These are phyloP conservation scores for Mormyrus lacerda DNA, from an alignment of 2,113 vertebrate genomes.

Conservation along the genomic window DNA sequence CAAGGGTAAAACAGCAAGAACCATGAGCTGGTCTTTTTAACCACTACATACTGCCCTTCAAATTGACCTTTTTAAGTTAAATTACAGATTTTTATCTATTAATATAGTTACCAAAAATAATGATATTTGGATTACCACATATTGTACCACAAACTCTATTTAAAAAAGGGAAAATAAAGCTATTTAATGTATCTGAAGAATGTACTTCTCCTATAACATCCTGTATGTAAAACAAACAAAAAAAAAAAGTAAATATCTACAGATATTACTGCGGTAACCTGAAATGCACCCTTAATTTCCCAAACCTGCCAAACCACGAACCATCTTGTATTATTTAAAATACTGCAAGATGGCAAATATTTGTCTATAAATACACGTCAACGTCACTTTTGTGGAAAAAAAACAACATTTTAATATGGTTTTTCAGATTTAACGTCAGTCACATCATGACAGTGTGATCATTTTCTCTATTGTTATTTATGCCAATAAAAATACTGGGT, in stretches of 20 bases:
- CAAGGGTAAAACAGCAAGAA: neutral
- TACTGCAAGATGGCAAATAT: neutral
- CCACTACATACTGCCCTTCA: neutral
- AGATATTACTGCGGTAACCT: neutral
- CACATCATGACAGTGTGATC: neutral
- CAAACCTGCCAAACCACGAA: neutral
- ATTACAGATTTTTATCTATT: neutral
- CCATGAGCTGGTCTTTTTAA: neutral
- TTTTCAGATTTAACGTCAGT: neutral
- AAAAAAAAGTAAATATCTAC: neutral
- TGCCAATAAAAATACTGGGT: neutral
- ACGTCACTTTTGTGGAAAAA: neutral
- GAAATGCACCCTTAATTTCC: neutral
- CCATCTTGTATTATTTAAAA: neutral
- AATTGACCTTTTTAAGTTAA: neutral
- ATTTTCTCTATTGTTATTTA: neutral
- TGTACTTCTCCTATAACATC: neutral
- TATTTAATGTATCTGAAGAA: neutral
- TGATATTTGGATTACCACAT: neutral
- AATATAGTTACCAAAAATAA: neutral
- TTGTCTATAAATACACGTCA: neutral
- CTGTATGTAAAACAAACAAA: neutral
- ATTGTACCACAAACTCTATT: neutral
- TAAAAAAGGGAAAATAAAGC: neutral
- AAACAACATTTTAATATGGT: neutral